Conservation (phyloP, 2,797 vertebrate species). For the Notamacropus eugenii region DNA sequence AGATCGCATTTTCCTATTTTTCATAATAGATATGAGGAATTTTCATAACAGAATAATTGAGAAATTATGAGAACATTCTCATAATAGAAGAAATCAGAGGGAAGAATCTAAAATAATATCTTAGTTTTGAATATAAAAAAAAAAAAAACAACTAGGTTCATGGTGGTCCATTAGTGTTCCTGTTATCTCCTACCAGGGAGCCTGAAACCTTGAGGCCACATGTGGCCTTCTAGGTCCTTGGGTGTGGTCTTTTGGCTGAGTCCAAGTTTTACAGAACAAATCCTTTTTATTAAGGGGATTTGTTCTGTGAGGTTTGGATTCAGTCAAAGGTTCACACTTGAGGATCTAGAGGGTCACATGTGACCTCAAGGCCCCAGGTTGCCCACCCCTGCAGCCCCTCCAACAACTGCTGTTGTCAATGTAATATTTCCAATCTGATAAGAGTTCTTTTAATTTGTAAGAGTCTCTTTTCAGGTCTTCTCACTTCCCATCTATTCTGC, state of each 20-base stretch:
- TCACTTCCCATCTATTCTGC: not conserved
- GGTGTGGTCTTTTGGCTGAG: too few species aligned
- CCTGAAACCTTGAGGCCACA: too few species aligned
- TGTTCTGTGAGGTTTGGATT: too few species aligned
- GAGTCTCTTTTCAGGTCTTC: not conserved
- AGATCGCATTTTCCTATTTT: not conserved
- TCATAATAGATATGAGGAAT: not conserved
- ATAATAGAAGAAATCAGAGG: not conserved
- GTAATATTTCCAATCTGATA: not conserved
- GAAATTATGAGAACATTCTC: not conserved
- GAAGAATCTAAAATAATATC: not conserved
- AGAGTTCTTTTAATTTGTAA: not conserved
- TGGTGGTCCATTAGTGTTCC: not conserved
- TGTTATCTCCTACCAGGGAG: not conserved
- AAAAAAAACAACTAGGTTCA: not conserved
- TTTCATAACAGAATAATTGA: not conserved
- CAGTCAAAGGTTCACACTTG: too few species aligned
- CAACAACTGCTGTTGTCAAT: not conserved
- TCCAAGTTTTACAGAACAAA: too few species aligned
- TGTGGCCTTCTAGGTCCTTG: too few species aligned
- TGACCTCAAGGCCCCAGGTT: too few species aligned
- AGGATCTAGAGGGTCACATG: too few species aligned
- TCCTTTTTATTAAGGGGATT: too few species aligned
- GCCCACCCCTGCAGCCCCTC: not conserved
- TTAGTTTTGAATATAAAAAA: not conserved